These are phyloP conservation scores for Pheosia tremula DNA, from an alignment of 2,888 invertebrate species.

Conservation along the genomic window DNA sequence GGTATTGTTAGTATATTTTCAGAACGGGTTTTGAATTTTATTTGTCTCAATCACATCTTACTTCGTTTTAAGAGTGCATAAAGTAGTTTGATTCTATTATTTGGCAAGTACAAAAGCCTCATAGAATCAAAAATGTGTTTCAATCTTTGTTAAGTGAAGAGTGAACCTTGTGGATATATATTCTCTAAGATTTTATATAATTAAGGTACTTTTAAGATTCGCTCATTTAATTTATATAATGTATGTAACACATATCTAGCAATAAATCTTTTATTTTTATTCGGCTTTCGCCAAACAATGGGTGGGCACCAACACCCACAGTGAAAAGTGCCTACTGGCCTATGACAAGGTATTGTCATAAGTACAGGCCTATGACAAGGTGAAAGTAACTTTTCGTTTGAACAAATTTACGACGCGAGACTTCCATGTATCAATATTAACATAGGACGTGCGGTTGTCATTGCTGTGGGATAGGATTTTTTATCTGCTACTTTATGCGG, in stretches of 20 bases:
- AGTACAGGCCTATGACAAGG: slow-evolving; percentile 49
- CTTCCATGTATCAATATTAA: slow-evolving; percentile 58
- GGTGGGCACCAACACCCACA: slow-evolving; percentile 64
- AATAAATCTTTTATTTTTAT: slow-evolving; percentile 65
- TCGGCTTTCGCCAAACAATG: slow-evolving; percentile 73
- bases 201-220: no score
- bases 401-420: slow-evolving; percentile 50
- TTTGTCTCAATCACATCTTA: slow-evolving; percentile 18
- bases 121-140: no score
- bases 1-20: slow-evolving; percentile 3
- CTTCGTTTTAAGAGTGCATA: not conserved
- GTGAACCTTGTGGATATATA: no score
- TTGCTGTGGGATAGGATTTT: slow-evolving; percentile 20
- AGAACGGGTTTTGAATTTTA: slow-evolving; percentile 18
- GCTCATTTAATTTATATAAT: not conserved
- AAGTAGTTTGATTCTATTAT: not conserved
- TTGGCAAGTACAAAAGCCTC: no score
- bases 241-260: not conserved
- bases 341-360: slow-evolving; percentile 38
- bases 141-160: no score
- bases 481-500: slow-evolving; percentile 15
- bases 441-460: slow-evolving; percentile 29
- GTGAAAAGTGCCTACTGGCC: slow-evolving; percentile 64
- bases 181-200: no score
- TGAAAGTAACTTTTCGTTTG: slow-evolving; percentile 72